Percentiles rank a stretch among this genome's conserved stretches.
Evolutionary conservation across 2,113 vertebrate species (phyloP).

Genomic region (Gracilinanus agilis): DNA sequence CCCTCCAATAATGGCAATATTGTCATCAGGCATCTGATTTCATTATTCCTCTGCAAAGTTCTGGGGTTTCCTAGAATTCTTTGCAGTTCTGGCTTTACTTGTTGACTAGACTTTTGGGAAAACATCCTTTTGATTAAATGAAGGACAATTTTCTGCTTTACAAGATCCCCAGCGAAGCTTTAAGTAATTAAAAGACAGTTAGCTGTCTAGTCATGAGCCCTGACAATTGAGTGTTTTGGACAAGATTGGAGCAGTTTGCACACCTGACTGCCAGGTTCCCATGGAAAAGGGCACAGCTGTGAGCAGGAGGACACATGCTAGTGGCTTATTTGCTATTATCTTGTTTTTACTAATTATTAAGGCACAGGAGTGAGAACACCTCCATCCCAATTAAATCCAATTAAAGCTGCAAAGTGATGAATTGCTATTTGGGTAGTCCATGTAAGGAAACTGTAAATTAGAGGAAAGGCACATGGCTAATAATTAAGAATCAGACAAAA

Average conservation of each 20-base stretch:
- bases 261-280: rapidly evolving
- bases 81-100: neutral
- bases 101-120: conserved; percentile 23
- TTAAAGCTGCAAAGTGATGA: conserved; percentile 57
- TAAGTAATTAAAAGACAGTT: neutral
- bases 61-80: neutral
- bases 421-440: conserved; percentile 65
- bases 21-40: neutral
- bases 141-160: neutral
- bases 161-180: neutral
- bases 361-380: neutral
- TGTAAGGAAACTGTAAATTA: conserved; percentile 58
- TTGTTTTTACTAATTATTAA: conserved; percentile 20
- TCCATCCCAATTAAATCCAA: conserved; percentile 30
- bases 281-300: neutral
- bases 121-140: conserved; percentile 6
- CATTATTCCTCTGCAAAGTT: neutral
- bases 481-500: conserved; percentile 69
- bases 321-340: neutral
- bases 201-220: neutral
- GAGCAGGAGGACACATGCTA: neutral
- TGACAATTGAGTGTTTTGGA: neutral
- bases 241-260: neutral
- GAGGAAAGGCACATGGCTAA: conserved; percentile 61
- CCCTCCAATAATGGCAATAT: neutral